Evolutionary conservation across 1,140 invertebrate genomes (phyloP).

Genomic region (Diabrotica undecimpunctata): DNA sequence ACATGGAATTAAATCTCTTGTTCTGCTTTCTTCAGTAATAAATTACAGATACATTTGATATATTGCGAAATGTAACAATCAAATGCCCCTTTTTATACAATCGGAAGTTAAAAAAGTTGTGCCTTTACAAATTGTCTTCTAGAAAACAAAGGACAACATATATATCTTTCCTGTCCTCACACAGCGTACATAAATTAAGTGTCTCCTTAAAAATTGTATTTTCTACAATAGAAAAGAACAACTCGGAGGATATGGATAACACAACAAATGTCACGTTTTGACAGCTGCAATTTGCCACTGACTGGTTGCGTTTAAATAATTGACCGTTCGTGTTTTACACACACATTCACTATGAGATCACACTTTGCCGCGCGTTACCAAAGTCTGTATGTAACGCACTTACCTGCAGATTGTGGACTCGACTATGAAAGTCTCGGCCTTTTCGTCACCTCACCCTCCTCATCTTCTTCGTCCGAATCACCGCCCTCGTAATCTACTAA

Average conservation of each 20-base stretch:
- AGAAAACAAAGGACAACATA: not conserved
- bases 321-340: slow-evolving; percentile 33
- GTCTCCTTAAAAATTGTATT: slow-evolving; percentile 7
- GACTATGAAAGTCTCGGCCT: slow-evolving; percentile 60
- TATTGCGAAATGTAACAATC: slow-evolving; percentile 27
- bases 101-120: slow-evolving; percentile 31
- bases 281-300: slow-evolving; percentile 11
- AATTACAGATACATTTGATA: slow-evolving; percentile 4
- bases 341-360: slow-evolving; percentile 41
- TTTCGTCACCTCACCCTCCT: slow-evolving; percentile 55
- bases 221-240: not conserved
- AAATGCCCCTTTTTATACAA: slow-evolving; percentile 29
- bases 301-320: slow-evolving; percentile 23
- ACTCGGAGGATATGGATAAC: slow-evolving; percentile 6
- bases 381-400: slow-evolving; percentile 34
- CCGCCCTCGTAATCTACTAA: slow-evolving; percentile 95
- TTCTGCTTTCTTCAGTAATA: slow-evolving; percentile 10
- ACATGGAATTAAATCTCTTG: slow-evolving; percentile 27
- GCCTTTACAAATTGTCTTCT: slow-evolving; percentile 11
- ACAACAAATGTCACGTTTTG: slow-evolving; percentile 7
- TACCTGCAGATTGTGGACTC: slow-evolving; percentile 30
- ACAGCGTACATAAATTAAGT: slow-evolving; percentile 6
- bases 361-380: slow-evolving; percentile 35
- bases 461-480: slow-evolving; percentile 88
- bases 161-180: not conserved